These are phyloP conservation scores for Tragelaphus buxtoni DNA, from an alignment of 2,113 vertebrate species.

Conservation along the genomic window DNA sequence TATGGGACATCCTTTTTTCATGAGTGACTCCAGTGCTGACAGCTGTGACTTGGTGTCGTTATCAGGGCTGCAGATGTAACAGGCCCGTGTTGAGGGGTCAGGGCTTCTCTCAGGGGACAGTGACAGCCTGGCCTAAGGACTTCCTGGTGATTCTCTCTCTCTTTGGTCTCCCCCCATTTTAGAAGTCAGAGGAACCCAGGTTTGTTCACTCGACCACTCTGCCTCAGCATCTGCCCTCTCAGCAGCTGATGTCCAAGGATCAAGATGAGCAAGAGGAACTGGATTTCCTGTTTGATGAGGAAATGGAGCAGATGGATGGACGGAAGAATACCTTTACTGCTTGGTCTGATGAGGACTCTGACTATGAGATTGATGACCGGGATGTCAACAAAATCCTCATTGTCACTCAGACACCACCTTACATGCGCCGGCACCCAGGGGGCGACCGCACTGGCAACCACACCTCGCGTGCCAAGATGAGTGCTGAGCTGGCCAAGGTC, in stretches of 20 bases:
- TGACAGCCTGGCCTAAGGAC: not conserved
- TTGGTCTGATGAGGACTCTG: conserved; percentile 97
- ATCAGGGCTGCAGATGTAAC: not conserved
- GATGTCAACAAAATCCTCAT: conserved; percentile 99
- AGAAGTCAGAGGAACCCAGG: conserved; percentile 88
- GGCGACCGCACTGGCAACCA: conserved; percentile 97
- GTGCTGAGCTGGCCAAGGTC: conserved; percentile 92
- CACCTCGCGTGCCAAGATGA: conserved; percentile 94
- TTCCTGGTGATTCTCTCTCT: not conserved
- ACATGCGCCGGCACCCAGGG: conserved; percentile 94
- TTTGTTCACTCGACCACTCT: conserved; percentile 62
- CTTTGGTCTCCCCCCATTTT: not conserved
- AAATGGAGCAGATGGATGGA: conserved; percentile 98
- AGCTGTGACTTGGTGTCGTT: not conserved
- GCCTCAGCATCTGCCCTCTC: conserved; percentile 59
- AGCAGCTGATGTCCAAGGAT: conserved; percentile 82
- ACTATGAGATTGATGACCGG: conserved; percentile 94
- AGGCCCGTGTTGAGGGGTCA: not conserved
- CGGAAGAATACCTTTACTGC: conserved; percentile 98
- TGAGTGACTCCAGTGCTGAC: not conserved
- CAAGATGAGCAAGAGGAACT: conserved; percentile 96
- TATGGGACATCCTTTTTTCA: not conserved
- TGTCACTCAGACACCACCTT: conserved; percentile 96
- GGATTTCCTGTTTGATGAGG: conserved; percentile 98
- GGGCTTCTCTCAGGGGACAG: not conserved